phyloP scores from a whole-genome alignment of 2,113 vertebrate species.

The Vulpes lagopus region DNA sequence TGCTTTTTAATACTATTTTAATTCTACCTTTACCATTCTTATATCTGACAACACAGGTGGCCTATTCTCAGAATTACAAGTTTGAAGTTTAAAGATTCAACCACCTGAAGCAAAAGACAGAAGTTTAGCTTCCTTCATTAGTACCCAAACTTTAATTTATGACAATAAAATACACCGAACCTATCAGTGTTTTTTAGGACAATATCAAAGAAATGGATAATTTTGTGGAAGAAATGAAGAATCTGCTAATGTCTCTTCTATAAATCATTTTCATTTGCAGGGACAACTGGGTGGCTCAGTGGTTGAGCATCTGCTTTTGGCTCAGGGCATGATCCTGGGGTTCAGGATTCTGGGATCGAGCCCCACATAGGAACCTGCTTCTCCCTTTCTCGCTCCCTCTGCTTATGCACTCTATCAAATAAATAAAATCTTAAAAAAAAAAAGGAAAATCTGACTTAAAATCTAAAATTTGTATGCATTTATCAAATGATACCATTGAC shows the following conservation, averaged over 20 bases:
- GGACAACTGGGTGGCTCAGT: too few relatives aligned
- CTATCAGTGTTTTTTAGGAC: background rate
- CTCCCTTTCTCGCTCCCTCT: too few relatives aligned
- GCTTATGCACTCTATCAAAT: too few relatives aligned
- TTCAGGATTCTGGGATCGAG: too few relatives aligned
- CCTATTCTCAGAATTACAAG: background rate
- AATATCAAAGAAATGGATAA: background rate
- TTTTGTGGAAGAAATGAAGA: background rate
- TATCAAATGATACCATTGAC: slow-evolving; percentile 16
- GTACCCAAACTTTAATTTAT: background rate
- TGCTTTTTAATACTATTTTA: slow-evolving; percentile 15
- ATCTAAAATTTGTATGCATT: background rate
- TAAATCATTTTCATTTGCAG: background rate
- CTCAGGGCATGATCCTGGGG: too few relatives aligned
- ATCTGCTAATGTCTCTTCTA: background rate
- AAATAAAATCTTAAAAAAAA: background rate
- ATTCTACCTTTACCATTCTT: background rate
- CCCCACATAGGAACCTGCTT: too few relatives aligned
- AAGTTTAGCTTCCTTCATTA: background rate
- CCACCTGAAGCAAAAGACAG: background rate
- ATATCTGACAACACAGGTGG: background rate
- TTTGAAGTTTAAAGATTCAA: background rate
- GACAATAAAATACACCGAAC: background rate
- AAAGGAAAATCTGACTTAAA: slow-evolving; percentile 16
- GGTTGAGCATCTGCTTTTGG: too few relatives aligned